phyloP scores from a whole-genome alignment of 2,797 vertebrate species.

The Perodicticus potto region DNA sequence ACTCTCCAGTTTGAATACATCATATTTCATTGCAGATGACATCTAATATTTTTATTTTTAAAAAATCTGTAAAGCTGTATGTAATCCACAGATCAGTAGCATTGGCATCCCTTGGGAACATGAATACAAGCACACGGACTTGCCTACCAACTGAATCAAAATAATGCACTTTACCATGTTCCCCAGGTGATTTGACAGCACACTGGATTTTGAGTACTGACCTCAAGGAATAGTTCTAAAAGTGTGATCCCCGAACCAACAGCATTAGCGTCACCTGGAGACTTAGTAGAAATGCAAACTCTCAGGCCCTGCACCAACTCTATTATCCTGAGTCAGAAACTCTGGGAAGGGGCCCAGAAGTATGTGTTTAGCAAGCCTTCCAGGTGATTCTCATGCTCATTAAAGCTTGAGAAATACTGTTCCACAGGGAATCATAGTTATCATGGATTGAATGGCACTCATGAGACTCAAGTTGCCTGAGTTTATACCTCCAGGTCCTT shows the following conservation, averaged over 20 bases:
- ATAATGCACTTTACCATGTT: neutral
- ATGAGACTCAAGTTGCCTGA: neutral
- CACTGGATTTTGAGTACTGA: neutral
- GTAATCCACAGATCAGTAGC: neutral
- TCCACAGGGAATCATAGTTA: neutral
- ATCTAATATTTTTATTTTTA: neutral
- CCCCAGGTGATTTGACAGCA: neutral
- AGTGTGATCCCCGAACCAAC: neutral
- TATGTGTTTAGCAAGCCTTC: neutral
- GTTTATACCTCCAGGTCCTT: neutral
- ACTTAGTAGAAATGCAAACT: neutral
- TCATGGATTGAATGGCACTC: neutral
- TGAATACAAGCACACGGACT: neutral
- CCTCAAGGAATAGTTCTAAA: neutral
- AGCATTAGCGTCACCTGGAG: neutral
- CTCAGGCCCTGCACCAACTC: neutral
- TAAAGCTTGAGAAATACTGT: neutral
- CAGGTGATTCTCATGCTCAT: neutral
- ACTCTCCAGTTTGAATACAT: neutral
- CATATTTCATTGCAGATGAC: neutral
- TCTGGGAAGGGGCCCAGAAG: neutral
- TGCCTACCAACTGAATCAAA: neutral
- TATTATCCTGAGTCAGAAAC: neutral
- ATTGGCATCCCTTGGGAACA: neutral
- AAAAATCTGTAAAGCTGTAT: neutral